Base-by-base conservation (phyloP, 2,797 vertebrate species). In the Xiphorhynchus erythropygius region DNA sequence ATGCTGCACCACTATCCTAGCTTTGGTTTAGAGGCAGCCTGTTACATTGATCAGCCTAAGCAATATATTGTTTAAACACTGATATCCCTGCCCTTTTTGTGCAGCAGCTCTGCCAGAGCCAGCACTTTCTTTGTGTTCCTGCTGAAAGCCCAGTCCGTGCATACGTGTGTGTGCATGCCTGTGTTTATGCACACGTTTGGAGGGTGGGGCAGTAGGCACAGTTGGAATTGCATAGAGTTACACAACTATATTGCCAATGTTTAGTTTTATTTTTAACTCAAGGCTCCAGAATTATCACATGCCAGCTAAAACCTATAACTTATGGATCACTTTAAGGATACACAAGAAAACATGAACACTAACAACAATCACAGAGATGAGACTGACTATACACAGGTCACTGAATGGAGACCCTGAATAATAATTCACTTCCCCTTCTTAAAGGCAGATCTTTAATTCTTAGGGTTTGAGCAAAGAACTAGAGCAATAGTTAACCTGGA, bases 101-200 rank as follows among this genome's bases (percentile, higher is more conserved):
- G 23, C 18, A 23, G 10, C 59, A 67, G 1, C 9, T 32, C 6
- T 5, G 37, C 8, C 25, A 56, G 56, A 10, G 0, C 2, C 17
- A 41, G 63, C 28, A 6, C 25, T 79, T 50, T 8, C 42, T 30
- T 59, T 1, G 2, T 3, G 13, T 16, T 71, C 63, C 56, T 33
- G 13, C 37, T 52, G 30, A 30, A 46, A 22, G 21, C n/a, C 35
- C 7, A 5, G 52, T 14, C 46, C 4, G 0, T 2, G 9, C n/a
- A 3, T 1, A 5, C 0, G 0, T 12, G 25, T 16, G 33, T 9
- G 37, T 10, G 27, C 30, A 7, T 0, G 9, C 18, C 18, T 0
- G 1, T 2, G 11, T 30, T 70, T 30, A 3, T 22, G 44, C 65
- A 41, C 16, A 23, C 41, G 83, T 85, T 19, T 60, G 65, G 41